Conservation (phyloP, 2,888 invertebrate species). For the Pterobdella sp. region DNA sequence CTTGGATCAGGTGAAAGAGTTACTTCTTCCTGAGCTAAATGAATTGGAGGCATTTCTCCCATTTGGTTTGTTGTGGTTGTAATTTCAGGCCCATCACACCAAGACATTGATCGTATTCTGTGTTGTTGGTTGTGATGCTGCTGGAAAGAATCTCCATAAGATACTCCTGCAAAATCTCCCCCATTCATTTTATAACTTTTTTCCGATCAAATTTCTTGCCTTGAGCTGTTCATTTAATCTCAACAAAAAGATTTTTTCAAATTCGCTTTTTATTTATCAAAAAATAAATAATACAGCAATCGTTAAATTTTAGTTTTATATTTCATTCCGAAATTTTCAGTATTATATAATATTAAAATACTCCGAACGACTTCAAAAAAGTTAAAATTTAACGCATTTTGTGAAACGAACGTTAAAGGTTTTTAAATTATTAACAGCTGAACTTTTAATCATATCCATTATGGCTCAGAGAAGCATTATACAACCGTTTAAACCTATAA, state of each 20-base stretch:
- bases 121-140: constrained; percentile 20
- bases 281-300: constrained; percentile 1
- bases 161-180: constrained; percentile 9
- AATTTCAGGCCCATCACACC: constrained; percentile 20
- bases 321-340: background rate
- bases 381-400: constrained; percentile 15
- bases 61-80: constrained; percentile 5
- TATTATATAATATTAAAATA: constrained; percentile 1
- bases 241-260: background rate
- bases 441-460: constrained; percentile 15
- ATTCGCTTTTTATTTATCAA: background rate
- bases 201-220: background rate
- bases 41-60: constrained; percentile 6
- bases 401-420: constrained; percentile 11
- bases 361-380: background rate
- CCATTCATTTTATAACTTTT: background rate
- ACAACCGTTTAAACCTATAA: constrained; percentile 15
- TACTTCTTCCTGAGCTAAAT: constrained; percentile 21
- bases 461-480: constrained; percentile 10
- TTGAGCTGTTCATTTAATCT: background rate
- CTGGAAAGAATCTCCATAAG: constrained; percentile 12
- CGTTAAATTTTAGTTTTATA: background rate
- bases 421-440: constrained; percentile 13
- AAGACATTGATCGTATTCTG: constrained; percentile 25
- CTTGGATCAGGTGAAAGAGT: constrained; percentile 8